Conservation (phyloP, 2,888 invertebrate genomes). For the Orthonevra nobilis region DNA sequence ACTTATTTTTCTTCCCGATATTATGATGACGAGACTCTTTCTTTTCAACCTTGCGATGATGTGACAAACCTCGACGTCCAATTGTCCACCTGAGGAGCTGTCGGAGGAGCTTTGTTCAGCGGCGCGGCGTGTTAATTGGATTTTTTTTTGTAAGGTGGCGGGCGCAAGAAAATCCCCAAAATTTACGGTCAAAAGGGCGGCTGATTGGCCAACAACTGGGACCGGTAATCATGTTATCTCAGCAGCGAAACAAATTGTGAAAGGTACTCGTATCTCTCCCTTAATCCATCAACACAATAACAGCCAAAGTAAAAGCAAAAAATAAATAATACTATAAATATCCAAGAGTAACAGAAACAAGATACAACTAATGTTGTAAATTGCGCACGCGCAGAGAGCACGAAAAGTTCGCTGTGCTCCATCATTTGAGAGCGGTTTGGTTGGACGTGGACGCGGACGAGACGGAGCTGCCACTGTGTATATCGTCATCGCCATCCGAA, state of each 20-base stretch:
- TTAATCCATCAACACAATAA: slow-evolving; percentile 5
- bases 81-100: slow-evolving; percentile 20
- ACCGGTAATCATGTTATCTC: slow-evolving; percentile 33
- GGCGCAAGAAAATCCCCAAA: too few relatives aligned
- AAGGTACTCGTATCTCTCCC: slow-evolving; percentile 10
- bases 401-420: slow-evolving; percentile 53
- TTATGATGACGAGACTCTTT: slow-evolving; percentile 46
- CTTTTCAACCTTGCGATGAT: slow-evolving; percentile 34
- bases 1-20: slow-evolving; percentile 31
- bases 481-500: slow-evolving; percentile 55
- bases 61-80: slow-evolving; percentile 38
- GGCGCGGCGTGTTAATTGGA: slow-evolving; percentile 52
- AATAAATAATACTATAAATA: slow-evolving; percentile 2
- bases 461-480: slow-evolving; percentile 38
- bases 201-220: slow-evolving; percentile 46
- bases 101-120: too few relatives aligned
- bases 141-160: slow-evolving; percentile 33
- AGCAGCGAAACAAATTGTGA: slow-evolving; percentile 39
- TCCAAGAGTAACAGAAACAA: slow-evolving; percentile 39
- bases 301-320: not conserved
- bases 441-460: slow-evolving; percentile 34
- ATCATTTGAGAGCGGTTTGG: slow-evolving; percentile 16
- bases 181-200: slow-evolving; percentile 13
- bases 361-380: slow-evolving; percentile 59
- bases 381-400: slow-evolving; percentile 69